A percentile compares a stretch with the other conserved stretches of the same genome.
These are phyloP conservation scores for Pentalonia nigronervosa DNA, from an alignment of 1,140 invertebrate species.

Conservation along the genomic window DNA sequence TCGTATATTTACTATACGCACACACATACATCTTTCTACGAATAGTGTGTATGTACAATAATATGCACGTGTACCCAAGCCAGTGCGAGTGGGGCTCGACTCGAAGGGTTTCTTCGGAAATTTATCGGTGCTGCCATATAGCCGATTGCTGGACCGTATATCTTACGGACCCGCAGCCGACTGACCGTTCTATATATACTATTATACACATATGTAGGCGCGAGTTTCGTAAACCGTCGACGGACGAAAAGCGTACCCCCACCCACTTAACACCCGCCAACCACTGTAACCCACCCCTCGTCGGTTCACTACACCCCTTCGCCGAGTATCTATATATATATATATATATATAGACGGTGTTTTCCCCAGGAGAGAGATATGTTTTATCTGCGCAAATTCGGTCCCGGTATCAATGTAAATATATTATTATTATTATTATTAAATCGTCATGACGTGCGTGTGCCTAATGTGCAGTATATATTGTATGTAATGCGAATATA, in stretches of 20 bases:
- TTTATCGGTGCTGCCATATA: constrained; percentile 37
- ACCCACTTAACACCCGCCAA: neutral
- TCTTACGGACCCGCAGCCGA: neutral
- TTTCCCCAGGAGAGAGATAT: constrained; percentile 7
- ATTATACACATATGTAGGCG: neutral
- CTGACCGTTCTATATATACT: neutral
- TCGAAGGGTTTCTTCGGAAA: constrained; percentile 22
- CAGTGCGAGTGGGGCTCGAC: neutral
- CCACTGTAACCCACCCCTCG: neutral
- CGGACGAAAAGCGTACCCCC: neutral
- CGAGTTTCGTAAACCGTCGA: neutral
- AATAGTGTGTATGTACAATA: neutral
- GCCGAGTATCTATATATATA: neutral
- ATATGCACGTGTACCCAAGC: neutral
- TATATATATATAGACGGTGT: no score
- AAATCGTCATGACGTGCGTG: neutral
- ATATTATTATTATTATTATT: neutral
- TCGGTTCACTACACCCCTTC: neutral
- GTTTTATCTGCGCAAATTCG: neutral
- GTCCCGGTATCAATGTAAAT: neutral
- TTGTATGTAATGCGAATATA: neutral
- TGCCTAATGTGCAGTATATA: neutral
- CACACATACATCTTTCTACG: neutral
- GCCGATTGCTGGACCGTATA: constrained; percentile 32
- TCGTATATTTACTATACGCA: neutral